Conservation (phyloP, 2,113 vertebrate genomes). For the Phrynosoma platyrhinos region DNA sequence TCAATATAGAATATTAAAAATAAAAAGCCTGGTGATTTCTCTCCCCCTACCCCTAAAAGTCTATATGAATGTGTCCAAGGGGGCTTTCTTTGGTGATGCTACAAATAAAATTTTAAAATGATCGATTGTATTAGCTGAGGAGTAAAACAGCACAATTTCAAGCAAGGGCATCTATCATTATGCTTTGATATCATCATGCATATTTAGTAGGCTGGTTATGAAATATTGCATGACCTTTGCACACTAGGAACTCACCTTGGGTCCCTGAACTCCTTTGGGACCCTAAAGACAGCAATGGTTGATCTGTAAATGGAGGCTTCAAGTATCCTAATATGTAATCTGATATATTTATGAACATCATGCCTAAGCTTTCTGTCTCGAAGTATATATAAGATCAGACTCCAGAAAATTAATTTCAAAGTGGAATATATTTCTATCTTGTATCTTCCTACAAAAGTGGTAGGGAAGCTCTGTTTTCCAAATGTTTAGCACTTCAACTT, state of each 20-base stretch:
- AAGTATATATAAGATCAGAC: too few relatives aligned
- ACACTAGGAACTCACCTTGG: constrained; percentile 18
- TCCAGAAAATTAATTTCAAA: constrained; percentile 1
- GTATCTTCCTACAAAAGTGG: background rate
- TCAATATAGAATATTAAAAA: background rate
- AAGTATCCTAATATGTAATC: background rate
- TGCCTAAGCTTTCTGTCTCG: background rate
- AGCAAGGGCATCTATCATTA: background rate
- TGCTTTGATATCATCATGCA: background rate
- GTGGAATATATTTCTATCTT: constrained; percentile 41
- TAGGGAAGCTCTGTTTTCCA: too few relatives aligned
- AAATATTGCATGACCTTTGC: background rate
- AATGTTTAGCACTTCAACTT: too few relatives aligned
- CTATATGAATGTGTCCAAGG: background rate
- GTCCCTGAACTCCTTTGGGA: constrained; percentile 34
- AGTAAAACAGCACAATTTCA: background rate
- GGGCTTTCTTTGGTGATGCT: background rate
- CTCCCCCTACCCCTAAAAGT: background rate
- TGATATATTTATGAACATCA: background rate
- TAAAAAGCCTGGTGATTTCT: background rate
- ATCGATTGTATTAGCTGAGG: background rate
- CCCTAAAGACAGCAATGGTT: constrained; percentile 25
- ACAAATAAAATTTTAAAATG: background rate
- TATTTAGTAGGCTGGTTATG: background rate
- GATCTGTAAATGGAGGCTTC: background rate